Conservation (phyloP, 2,113 vertebrate species). For the Anas platyrhynchos region DNA sequence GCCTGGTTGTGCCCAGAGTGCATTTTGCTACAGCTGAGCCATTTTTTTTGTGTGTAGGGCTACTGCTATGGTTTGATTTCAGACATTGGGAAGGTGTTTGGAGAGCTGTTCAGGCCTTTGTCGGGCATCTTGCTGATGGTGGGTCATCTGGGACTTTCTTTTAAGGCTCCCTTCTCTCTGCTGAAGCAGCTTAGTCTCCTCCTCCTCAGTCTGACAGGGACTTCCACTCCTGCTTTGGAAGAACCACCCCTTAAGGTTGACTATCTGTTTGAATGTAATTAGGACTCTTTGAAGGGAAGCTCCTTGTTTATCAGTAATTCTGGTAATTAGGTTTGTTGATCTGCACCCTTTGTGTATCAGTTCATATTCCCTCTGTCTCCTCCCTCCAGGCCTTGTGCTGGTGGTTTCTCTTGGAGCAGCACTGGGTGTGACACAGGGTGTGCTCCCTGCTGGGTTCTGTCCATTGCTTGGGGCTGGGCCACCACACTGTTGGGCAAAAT, state of each 20-base stretch:
- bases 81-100: background rate
- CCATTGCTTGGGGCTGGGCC: background rate
- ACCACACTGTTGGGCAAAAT: background rate
- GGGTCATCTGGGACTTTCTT: background rate
- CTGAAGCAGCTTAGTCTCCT: background rate
- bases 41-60: background rate
- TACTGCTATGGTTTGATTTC: background rate
- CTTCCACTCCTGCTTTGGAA: background rate
- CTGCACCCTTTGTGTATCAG: background rate
- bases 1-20: background rate
- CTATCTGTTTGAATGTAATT: background rate
- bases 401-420: background rate
- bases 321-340: background rate
- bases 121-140: background rate
- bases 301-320: background rate
- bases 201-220: background rate
- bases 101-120: background rate
- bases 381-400: background rate
- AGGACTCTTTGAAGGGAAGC: background rate
- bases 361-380: background rate
- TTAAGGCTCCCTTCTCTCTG: background rate
- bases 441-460: background rate
- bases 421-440: background rate
- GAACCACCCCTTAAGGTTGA: background rate
- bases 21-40: background rate